A percentile compares a stretch with the other conserved stretches of the same genome.
These are phyloP conservation scores for Drosophila rhopaloa DNA, from an alignment of 1,140 invertebrate genomes.

Conservation along the genomic window DNA sequence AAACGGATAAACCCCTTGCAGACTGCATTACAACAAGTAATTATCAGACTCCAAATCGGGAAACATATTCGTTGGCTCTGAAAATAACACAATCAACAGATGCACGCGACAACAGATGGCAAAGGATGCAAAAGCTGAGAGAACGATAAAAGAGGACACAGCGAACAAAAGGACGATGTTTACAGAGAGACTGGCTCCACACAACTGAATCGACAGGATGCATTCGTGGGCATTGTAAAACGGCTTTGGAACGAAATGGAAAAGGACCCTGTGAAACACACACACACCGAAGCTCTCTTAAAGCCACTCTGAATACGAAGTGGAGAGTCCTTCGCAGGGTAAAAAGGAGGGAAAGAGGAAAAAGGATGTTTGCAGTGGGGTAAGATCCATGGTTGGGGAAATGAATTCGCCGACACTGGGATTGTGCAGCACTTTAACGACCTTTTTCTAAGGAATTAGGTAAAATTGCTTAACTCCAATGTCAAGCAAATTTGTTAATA, in stretches of 20 bases:
- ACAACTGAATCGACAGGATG: conserved; percentile 2
- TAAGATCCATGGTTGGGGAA: neutral
- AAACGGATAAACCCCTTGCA: no score
- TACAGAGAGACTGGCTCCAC: conserved; percentile 1
- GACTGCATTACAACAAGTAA: neutral
- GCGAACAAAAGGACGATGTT: conserved; percentile 9
- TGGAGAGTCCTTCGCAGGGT: neutral
- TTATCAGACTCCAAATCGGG: neutral
- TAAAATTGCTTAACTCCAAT: no score
- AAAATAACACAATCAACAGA: conserved; percentile 7
- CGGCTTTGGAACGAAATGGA: conserved; percentile 1
- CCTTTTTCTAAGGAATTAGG: neutral
- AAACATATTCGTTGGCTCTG: no score
- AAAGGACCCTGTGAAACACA: neutral
- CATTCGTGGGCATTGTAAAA: neutral
- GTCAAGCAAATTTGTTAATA: no score
- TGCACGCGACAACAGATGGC: conserved; percentile 14
- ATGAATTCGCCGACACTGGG: conserved; percentile 3
- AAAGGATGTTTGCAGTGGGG: neutral
- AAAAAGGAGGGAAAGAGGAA: neutral
- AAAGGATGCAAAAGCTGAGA: neutral
- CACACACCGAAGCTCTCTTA: conserved; percentile 3
- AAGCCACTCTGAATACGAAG: neutral
- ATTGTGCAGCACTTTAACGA: neutral
- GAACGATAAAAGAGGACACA: neutral